Evolutionary conservation across 2,888 invertebrate species (phyloP).

Genomic region (Dendrolimus pini): DNA sequence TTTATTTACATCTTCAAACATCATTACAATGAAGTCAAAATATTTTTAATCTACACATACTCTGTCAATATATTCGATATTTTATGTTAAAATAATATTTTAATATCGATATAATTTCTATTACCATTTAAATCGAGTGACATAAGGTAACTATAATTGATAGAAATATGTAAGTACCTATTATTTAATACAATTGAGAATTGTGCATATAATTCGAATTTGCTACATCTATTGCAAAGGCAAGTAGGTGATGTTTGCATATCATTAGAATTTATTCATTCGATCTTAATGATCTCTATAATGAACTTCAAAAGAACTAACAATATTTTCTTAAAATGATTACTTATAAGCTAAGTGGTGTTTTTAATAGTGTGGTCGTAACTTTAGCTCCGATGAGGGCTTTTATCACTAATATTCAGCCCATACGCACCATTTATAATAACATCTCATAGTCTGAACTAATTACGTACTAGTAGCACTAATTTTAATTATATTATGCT

Average conservation of each 20-base stretch:
- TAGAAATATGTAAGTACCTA: slow-evolving; percentile 37
- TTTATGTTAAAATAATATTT: background rate
- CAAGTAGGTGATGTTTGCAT: slow-evolving; percentile 68
- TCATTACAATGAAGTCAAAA: slow-evolving; percentile 6
- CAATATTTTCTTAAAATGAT: slow-evolving; percentile 28
- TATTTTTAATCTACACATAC: slow-evolving; percentile 14
- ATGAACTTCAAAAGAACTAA: slow-evolving; percentile 37
- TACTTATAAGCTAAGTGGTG: slow-evolving; percentile 56
- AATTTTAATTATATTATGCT: slow-evolving; percentile 56
- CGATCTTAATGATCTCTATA: slow-evolving; percentile 33
- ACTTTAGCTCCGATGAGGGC: slow-evolving; percentile 27
- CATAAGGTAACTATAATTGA: slow-evolving; percentile 59
- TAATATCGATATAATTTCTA: background rate
- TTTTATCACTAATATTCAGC: slow-evolving; percentile 39
- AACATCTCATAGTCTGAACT: slow-evolving; percentile 46
- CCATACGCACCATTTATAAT: slow-evolving; percentile 28
- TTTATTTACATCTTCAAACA: slow-evolving; percentile 20
- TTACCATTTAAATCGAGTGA: background rate
- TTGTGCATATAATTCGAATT: slow-evolving; percentile 60
- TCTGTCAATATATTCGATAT: slow-evolving; percentile 8
- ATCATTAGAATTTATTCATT: slow-evolving; percentile 18
- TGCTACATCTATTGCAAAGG: slow-evolving; percentile 64
- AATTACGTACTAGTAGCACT: slow-evolving; percentile 60
- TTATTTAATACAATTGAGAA: slow-evolving; percentile 26
- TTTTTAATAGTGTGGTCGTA: slow-evolving; percentile 52